These are phyloP conservation scores for Anagrus nilaparvatae DNA, from an alignment of 1,140 invertebrate genomes.

Conservation along the genomic window DNA sequence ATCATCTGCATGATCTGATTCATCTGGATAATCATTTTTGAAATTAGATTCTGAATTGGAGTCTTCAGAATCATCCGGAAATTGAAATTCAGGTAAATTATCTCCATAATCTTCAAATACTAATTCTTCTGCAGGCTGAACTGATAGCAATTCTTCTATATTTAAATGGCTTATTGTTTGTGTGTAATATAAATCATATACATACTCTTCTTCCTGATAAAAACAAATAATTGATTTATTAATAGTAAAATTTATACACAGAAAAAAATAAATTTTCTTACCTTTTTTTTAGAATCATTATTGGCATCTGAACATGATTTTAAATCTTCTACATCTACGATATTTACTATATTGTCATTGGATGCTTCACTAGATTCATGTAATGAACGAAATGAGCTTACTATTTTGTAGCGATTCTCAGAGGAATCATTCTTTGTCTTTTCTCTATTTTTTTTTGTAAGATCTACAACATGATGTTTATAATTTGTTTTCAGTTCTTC, in stretches of 20 bases:
- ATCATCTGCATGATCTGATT: constrained; percentile 33
- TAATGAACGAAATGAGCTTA: constrained; percentile 29
- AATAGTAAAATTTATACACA: not conserved
- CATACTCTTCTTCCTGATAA: constrained; percentile 24
- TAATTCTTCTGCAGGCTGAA: constrained; percentile 24
- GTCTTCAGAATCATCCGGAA: constrained; percentile 38
- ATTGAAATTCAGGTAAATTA: constrained; percentile 14
- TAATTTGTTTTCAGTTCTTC: constrained; percentile 29
- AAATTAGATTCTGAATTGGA: constrained; percentile 45
- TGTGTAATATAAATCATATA: constrained; percentile 36
- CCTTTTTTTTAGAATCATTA: constrained; percentile 4
- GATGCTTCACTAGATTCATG: constrained; percentile 13
- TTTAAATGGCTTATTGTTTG: constrained; percentile 16
- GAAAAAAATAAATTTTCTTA: constrained; percentile 6
- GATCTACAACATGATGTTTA: constrained; percentile 37
- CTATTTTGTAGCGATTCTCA: constrained; percentile 31
- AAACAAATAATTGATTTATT: constrained; percentile 11
- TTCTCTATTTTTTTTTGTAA: constrained; percentile 27
- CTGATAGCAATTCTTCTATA: constrained; percentile 21
- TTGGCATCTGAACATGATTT: constrained; percentile 5
- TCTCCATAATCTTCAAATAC: constrained; percentile 24
- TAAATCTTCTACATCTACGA: constrained; percentile 33
- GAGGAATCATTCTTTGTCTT: constrained; percentile 19
- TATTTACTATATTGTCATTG: constrained; percentile 22
- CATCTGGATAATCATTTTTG: constrained; percentile 46